These are phyloP conservation scores for Mormyrus iriodes DNA, from an alignment of 2,113 vertebrate species.

Conservation along the genomic window DNA sequence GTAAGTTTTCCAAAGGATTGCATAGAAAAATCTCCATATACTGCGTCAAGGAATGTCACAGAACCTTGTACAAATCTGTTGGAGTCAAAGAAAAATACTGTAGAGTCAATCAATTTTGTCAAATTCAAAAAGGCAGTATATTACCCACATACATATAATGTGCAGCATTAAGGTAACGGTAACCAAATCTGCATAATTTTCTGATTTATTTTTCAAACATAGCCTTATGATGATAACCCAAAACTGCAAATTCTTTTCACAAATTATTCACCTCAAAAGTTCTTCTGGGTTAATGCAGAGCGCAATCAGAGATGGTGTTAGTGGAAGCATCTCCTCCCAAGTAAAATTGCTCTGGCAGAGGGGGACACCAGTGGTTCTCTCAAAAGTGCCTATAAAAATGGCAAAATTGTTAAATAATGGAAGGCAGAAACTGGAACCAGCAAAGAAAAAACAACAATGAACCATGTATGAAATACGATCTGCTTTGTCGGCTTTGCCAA, in stretches of 20 bases:
- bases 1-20: constrained; percentile 20
- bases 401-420: neutral
- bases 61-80: constrained; percentile 43
- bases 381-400: constrained; percentile 32
- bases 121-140: neutral
- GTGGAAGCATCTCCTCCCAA: constrained; percentile 27
- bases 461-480: neutral
- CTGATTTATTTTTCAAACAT: neutral
- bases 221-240: neutral
- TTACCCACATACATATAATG: neutral
- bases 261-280: constrained; percentile 34
- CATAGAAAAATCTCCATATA: constrained; percentile 34
- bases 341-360: constrained; percentile 32
- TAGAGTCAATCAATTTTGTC: neutral
- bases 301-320: constrained; percentile 12
- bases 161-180: neutral
- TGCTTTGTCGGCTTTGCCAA: neutral
- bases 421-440: neutral
- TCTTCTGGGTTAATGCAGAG: constrained; percentile 24
- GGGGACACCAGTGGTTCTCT: neutral
- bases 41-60: constrained; percentile 43
- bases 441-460: neutral
- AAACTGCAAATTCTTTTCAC: neutral
- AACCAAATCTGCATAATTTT: neutral
- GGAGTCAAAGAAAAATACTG: neutral